phyloP scores from a whole-genome alignment of 2,797 vertebrate genomes.

The Gouania willdenowi region DNA sequence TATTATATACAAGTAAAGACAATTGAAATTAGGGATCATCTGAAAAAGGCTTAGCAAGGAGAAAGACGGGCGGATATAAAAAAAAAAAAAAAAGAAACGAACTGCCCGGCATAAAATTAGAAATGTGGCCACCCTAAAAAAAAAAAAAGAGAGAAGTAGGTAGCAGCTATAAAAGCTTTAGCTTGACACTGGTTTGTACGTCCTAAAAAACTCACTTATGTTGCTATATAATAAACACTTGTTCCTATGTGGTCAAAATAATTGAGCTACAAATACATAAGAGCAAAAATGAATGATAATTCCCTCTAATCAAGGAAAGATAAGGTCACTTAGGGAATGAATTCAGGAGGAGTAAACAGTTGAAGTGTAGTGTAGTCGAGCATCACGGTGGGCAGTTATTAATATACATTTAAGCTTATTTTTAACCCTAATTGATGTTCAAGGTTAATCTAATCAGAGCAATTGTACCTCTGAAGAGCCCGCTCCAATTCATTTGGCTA shows the following conservation, averaged over 20 bases:
- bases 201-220: constrained; percentile 51
- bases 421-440: constrained; percentile 80
- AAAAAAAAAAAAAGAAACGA: too few relatives aligned
- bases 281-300: constrained; percentile 47
- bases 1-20: too few relatives aligned
- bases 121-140: too few relatives aligned
- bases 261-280: constrained; percentile 54
- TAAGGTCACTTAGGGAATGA: constrained; percentile 37
- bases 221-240: constrained; percentile 61
- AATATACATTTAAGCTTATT: constrained; percentile 75
- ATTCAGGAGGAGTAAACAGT: constrained; percentile 24
- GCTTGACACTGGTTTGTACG: constrained; percentile 25
- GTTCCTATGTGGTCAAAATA: constrained; percentile 51
- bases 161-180: constrained; percentile 25
- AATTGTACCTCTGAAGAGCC: constrained; percentile 79
- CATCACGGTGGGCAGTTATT: constrained; percentile 55
- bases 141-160: not conserved
- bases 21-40: too few relatives aligned
- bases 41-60: too few relatives aligned
- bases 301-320: constrained; percentile 43
- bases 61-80: too few relatives aligned
- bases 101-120: too few relatives aligned
- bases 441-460: constrained; percentile 86
- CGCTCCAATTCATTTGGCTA: constrained; percentile 86
- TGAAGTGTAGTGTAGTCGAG: constrained; percentile 20